Evolutionary conservation across 2,888 invertebrate genomes (phyloP).

Genomic region (Buathra laborator): DNA sequence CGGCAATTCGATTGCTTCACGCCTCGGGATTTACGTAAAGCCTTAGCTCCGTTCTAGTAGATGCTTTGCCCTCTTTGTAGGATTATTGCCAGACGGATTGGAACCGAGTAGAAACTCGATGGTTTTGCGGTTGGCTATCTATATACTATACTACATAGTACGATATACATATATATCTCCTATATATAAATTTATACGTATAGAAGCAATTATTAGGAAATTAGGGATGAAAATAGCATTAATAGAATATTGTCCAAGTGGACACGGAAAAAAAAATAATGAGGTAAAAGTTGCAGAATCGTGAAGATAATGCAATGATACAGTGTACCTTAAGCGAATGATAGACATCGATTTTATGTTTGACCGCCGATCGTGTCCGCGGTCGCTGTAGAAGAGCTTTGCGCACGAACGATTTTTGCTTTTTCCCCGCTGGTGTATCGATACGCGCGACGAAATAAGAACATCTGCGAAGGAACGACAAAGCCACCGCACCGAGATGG

Average conservation of each 20-base stretch:
- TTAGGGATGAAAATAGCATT: constrained; percentile 31
- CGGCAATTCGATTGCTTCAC: constrained; percentile 70
- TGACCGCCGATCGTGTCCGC: constrained; percentile 1
- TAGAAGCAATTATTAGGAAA: constrained; percentile 37
- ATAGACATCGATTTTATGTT: constrained; percentile 31
- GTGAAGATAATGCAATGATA: constrained; percentile 30
- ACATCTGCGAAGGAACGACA: too few relatives aligned
- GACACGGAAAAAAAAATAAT: background rate
- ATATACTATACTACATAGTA: background rate
- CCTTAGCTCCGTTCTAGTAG: constrained; percentile 54
- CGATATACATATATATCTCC: background rate
- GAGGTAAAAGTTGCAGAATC: background rate
- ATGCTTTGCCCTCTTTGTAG: constrained; percentile 66
- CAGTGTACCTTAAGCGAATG: constrained; percentile 21
- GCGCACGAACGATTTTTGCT: constrained; percentile 61
- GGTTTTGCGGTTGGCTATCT: constrained; percentile 79
- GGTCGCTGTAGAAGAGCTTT: constrained; percentile 24
- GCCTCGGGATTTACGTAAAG: constrained; percentile 79
- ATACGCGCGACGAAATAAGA: background rate
- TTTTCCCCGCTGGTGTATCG: constrained; percentile 27
- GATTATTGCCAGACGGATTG: constrained; percentile 67
- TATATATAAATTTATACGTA: background rate
- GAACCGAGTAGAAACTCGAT: constrained; percentile 72
- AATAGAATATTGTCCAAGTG: background rate
- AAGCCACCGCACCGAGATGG: background rate